Evolutionary conservation across 2,888 invertebrate species (phyloP).

Genomic region (Hirtodrosophila confusa): DNA sequence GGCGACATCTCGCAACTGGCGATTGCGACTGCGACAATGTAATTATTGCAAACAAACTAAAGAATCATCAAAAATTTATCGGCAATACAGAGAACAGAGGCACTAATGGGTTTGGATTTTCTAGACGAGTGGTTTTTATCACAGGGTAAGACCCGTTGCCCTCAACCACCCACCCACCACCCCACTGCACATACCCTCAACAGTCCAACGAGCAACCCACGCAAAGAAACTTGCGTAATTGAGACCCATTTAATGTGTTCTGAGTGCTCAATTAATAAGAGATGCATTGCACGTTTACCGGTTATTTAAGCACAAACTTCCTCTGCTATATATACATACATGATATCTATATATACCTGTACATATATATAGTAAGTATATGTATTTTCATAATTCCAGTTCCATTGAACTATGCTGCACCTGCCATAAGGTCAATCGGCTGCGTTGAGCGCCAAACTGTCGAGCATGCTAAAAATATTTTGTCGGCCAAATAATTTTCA

Average conservation of each 20-base stretch:
- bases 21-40: constrained; percentile 50
- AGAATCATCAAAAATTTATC: constrained; percentile 51
- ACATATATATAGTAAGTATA: background rate
- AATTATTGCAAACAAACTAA: constrained; percentile 49
- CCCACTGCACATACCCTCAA: constrained; percentile 3
- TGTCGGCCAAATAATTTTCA: constrained; percentile 75
- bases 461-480: constrained; percentile 70
- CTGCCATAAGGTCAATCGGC: constrained; percentile 70
- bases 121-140: constrained; percentile 84
- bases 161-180: constrained; percentile 7
- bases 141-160: constrained; percentile 79
- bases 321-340: background rate
- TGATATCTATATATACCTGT: constrained; percentile 2
- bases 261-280: constrained; percentile 23
- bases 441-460: constrained; percentile 30
- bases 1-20: constrained; percentile 21
- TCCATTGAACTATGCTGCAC: constrained; percentile 73
- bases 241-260: constrained; percentile 44
- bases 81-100: constrained; percentile 40
- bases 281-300: constrained; percentile 18
- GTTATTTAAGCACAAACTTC: constrained; percentile 14
- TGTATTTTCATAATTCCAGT: constrained; percentile 58
- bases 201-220: constrained; percentile 7
- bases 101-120: constrained; percentile 82
- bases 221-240: constrained; percentile 68